Conservation (phyloP, 1,140 invertebrate genomes). For the Chironomus striatipennis region DNA sequence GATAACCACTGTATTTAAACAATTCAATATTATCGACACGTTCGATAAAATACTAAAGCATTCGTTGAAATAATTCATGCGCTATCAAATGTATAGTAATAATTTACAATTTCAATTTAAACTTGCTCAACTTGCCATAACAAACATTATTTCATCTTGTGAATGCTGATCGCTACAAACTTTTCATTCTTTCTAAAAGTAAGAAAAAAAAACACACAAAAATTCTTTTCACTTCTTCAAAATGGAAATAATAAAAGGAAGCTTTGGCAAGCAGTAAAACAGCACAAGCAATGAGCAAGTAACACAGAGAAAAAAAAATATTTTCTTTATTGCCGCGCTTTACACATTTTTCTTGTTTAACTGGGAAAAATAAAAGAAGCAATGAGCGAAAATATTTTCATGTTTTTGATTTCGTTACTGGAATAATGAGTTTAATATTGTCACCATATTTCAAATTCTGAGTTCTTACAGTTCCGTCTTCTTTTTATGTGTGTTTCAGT, state of each 20-base stretch:
- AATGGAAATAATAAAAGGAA: background rate
- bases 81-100: too few relatives aligned
- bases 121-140: too few relatives aligned
- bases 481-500: background rate
- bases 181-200: background rate
- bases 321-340: conserved; percentile 12
- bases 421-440: conserved; percentile 22
- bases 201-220: background rate
- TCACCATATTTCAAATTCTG: conserved; percentile 18
- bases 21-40: too few relatives aligned
- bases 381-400: conserved; percentile 19
- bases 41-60: too few relatives aligned
- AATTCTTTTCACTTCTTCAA: background rate
- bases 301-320: background rate
- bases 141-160: too few relatives aligned
- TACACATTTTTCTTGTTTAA: conserved; percentile 13
- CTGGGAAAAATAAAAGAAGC: background rate
- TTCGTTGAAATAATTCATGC: too few relatives aligned
- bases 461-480: background rate
- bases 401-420: conserved; percentile 15
- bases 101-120: too few relatives aligned
- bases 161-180: background rate
- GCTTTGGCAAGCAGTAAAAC: background rate
- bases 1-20: too few relatives aligned
- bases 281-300: background rate